Conservation (phyloP, 2,888 invertebrate genomes). For the Selenia dentaria region DNA sequence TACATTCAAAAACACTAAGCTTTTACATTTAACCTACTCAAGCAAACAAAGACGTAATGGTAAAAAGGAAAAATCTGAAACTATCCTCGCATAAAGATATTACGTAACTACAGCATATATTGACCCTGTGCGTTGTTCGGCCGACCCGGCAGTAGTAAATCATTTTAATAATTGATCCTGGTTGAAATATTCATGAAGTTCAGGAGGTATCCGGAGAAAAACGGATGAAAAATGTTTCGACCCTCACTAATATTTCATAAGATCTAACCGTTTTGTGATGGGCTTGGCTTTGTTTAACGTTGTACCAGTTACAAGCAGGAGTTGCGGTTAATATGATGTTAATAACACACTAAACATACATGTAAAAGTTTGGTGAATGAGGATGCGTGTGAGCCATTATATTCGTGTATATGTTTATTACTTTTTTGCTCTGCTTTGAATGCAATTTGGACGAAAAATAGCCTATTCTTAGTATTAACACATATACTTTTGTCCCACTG, state of each 20-base stretch:
- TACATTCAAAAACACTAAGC: too few relatives aligned
- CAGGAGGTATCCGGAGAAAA: constrained; percentile 68
- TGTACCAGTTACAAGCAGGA: constrained; percentile 10
- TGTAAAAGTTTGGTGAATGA: too few relatives aligned
- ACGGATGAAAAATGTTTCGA: constrained; percentile 73
- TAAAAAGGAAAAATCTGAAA: constrained; percentile 39
- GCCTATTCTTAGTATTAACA: too few relatives aligned
- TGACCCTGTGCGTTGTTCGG: constrained; percentile 53
- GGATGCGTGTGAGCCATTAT: too few relatives aligned
- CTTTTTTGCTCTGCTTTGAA: too few relatives aligned
- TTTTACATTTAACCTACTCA: too few relatives aligned
- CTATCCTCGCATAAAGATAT: constrained; percentile 38
- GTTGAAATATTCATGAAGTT: constrained; percentile 81
- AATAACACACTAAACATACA: too few relatives aligned
- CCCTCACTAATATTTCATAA: constrained; percentile 60
- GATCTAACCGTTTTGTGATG: constrained; percentile 56
- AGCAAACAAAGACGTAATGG: constrained; percentile 24
- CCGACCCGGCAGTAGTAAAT: constrained; percentile 69
- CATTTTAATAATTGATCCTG: constrained; percentile 83
- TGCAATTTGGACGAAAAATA: too few relatives aligned
- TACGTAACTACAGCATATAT: constrained; percentile 53
- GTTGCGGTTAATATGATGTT: too few relatives aligned
- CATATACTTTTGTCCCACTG: too few relatives aligned
- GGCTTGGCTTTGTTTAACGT: constrained; percentile 41
- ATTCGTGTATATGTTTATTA: too few relatives aligned